Percentiles rank a stretch among this genome's conserved stretches.
These are phyloP conservation scores for Yasuhikotakia modesta DNA, from an alignment of 2,797 vertebrate species.

Conservation along the genomic window DNA sequence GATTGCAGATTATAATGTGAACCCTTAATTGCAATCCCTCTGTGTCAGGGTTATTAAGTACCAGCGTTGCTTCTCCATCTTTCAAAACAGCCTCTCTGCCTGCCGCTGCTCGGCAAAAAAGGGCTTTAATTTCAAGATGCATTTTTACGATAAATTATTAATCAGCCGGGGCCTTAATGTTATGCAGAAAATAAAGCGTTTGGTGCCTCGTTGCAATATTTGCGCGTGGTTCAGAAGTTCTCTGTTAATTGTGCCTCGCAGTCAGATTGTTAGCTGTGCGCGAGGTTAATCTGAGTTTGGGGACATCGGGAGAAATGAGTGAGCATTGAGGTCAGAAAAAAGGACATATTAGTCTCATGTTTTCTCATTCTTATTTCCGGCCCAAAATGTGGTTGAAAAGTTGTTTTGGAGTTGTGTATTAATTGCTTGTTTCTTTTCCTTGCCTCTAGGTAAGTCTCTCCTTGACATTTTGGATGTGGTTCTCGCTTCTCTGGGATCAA, in stretches of 20 bases:
- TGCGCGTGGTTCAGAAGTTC: conserved; percentile 59
- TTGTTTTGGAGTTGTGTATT: conserved; percentile 41
- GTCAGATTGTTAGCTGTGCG: conserved; percentile 51
- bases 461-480: conserved; percentile 66
- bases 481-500: conserved; percentile 31
- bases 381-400: conserved; percentile 31
- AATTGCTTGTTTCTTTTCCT: conserved; percentile 49
- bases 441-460: conserved; percentile 78
- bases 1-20: conserved; percentile 65
- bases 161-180: conserved; percentile 61
- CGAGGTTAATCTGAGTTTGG: conserved; percentile 36
- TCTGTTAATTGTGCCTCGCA: conserved; percentile 65
- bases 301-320: conserved; percentile 33
- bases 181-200: conserved; percentile 65
- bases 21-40: conserved; percentile 66
- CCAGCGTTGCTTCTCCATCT: conserved; percentile 47
- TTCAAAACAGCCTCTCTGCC: conserved; percentile 51
- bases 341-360: conserved; percentile 60
- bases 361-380: conserved; percentile 52
- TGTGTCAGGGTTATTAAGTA: conserved; percentile 63
- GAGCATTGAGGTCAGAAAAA: conserved; percentile 11
- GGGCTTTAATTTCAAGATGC: conserved; percentile 63
- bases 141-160: conserved; percentile 68
- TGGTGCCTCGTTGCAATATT: conserved; percentile 63
- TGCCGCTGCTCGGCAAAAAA: conserved; percentile 32